Conservation (phyloP, 2,113 vertebrate genomes). For the Pterocles gutturalis region DNA sequence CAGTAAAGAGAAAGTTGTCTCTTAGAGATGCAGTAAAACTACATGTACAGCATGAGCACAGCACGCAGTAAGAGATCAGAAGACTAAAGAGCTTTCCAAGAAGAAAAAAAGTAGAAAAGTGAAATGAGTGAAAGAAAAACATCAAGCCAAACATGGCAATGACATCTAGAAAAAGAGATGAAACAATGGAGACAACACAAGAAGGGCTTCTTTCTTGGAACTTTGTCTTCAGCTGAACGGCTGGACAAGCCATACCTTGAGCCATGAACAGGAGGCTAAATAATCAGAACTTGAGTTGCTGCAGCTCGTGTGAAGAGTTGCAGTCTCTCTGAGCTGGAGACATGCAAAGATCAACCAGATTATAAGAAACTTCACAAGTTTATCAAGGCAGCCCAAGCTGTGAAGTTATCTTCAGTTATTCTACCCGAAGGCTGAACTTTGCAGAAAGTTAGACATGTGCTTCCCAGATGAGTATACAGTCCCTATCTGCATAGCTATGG, state of each 20-base stretch:
- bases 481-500: background rate
- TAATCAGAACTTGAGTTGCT: background rate
- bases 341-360: background rate
- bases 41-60: background rate
- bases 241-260: background rate
- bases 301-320: background rate
- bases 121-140: background rate
- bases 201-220: background rate
- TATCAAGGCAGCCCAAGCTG: background rate
- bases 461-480: background rate
- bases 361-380: background rate
- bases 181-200: background rate
- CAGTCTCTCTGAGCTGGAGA: background rate
- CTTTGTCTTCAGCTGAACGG: background rate
- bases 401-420: background rate
- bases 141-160: background rate
- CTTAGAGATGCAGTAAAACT: background rate
- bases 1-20: background rate
- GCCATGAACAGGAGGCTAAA: background rate
- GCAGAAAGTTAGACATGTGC: background rate
- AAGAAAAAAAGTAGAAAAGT: background rate
- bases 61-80: background rate
- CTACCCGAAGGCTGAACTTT: background rate
- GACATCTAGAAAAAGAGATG: background rate
- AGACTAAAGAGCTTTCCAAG: background rate